Percentiles rank a stretch among this genome's conserved stretches.
Conservation (phyloP, 2,888 invertebrate species). For the Malacosoma neustria region DNA sequence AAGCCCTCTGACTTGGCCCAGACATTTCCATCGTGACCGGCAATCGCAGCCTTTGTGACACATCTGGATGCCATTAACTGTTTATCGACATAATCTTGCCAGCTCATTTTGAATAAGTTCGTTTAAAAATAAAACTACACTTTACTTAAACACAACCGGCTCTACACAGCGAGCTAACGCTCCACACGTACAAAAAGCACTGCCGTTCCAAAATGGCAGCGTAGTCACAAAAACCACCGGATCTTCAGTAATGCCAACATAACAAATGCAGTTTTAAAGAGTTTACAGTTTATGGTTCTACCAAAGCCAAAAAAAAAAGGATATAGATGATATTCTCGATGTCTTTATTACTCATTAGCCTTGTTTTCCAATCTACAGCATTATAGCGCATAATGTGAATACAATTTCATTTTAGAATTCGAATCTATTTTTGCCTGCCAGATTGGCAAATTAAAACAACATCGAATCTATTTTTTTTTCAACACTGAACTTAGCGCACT, state of each 20-base stretch:
- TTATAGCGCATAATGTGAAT: too few species aligned
- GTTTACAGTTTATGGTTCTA: slow-evolving; percentile 7
- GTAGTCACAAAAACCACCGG: slow-evolving; percentile 58
- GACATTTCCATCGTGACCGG: slow-evolving; percentile 95
- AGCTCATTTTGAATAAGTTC: slow-evolving; percentile 87
- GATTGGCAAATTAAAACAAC: too few species aligned
- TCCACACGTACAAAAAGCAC: slow-evolving; percentile 75
- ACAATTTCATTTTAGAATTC: too few species aligned
- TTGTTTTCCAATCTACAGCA: too few species aligned
- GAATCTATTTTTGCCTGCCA: too few species aligned
- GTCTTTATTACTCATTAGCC: background rate
- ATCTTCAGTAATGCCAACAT: slow-evolving; percentile 40
- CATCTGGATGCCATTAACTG: slow-evolving; percentile 96
- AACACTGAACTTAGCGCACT: too few species aligned
- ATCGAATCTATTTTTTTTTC: too few species aligned
- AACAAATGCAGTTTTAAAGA: slow-evolving; percentile 5
- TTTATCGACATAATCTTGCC: slow-evolving; percentile 99
- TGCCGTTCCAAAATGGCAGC: slow-evolving; percentile 73
- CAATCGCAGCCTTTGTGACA: slow-evolving; percentile 95
- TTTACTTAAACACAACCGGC: slow-evolving; percentile 65
- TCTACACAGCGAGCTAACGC: slow-evolving; percentile 71
- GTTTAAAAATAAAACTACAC: slow-evolving; percentile 71
- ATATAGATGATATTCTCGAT: slow-evolving; percentile 1
- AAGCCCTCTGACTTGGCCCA: slow-evolving; percentile 96
- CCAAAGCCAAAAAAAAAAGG: slow-evolving; percentile 4